Base-by-base conservation (phyloP, 2,888 invertebrate genomes). In the Drosophila merina region DNA sequence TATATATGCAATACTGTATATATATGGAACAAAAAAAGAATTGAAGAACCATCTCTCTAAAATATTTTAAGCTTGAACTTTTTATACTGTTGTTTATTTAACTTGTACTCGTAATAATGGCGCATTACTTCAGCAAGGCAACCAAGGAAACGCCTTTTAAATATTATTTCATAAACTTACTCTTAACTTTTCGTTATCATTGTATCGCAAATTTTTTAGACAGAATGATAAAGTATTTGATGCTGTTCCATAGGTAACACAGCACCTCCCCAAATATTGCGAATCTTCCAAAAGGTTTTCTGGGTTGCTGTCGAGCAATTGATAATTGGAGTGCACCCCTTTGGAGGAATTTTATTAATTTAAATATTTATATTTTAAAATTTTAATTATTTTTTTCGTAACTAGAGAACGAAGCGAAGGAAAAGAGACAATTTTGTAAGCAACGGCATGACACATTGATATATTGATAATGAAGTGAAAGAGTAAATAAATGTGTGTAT, bases 401-500 rank as follows among this genome's bases (percentile, higher is more conserved):
- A 36, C n/a, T 20, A 69, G 71, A 75, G 48, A 63, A 48, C 63
- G 77, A 72, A 72, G 76, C 67, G 44, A 76, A 7, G 40, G 52
- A 55, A 70, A 31, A 26, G 28, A 31, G 31, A 36, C 42, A 52
- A 30, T 73, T 71, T 72, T 72, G 67, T 72, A 72, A 72, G 72
- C 72, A 45, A 51, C 69, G 79, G 77, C 72, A 82, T 79, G 72
- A 74, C 76, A 79, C 71, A 79, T 76, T 82, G 66, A 79, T 85
- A 64, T 62, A 69, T 68, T 74, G 68, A 80, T 74, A 82, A 73
- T 82, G 82, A 79, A 83, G 83, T 75, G 83, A 77, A 87, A 85
- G 79, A 77, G 85, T 67, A 85, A 74, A 87, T 85, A 82, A 82
- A 70, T 85, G 77, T 83, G 81, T 87, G 86, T 83, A 83, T 83